phyloP scores from a whole-genome alignment of 2,888 invertebrate species.

The Zygothrica quintamaculata region DNA sequence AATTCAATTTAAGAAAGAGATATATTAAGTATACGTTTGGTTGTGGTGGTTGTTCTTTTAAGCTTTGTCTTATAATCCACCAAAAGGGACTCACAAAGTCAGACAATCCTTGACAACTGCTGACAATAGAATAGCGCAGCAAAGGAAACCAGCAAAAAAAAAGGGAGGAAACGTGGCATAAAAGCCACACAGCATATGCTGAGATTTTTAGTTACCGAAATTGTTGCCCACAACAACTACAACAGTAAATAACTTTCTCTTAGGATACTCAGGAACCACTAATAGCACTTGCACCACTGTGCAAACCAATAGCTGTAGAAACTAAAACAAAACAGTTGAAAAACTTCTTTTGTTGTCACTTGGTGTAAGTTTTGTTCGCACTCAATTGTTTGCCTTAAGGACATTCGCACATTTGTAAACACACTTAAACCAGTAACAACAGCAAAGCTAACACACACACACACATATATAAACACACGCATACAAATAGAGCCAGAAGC shows the following conservation, averaged over 20 bases:
- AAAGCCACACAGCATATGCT: conserved; percentile 64
- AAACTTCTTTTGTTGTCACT: conserved; percentile 70
- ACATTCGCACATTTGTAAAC: conserved; percentile 79
- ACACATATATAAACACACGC: conserved; percentile 2
- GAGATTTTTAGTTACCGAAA: conserved; percentile 66
- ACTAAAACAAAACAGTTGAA: conserved; percentile 59
- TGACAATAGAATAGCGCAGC: conserved; percentile 15
- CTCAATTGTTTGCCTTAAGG: conserved; percentile 81
- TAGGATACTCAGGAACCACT: neutral
- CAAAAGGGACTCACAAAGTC: neutral
- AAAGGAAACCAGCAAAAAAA: conserved; percentile 41
- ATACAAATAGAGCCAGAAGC: conserved; percentile 61
- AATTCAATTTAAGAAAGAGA: conserved; percentile 1
- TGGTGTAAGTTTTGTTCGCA: conserved; percentile 80
- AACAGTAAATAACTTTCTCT: conserved; percentile 46
- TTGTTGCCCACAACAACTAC: conserved; percentile 53
- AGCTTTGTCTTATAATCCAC: neutral
- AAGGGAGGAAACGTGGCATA: conserved; percentile 8
- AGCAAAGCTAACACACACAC: conserved; percentile 21
- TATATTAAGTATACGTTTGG: conserved; percentile 6
- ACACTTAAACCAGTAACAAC: conserved; percentile 50
- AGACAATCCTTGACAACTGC: conserved; percentile 14
- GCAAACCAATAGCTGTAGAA: conserved; percentile 26
- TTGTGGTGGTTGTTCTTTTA: conserved; percentile 4
- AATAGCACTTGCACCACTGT: conserved; percentile 51